Percentiles rank a stretch among this genome's conserved stretches.
Evolutionary conservation across 2,113 vertebrate genomes (phyloP).

Genomic region (Marmota flaviventris): DNA sequence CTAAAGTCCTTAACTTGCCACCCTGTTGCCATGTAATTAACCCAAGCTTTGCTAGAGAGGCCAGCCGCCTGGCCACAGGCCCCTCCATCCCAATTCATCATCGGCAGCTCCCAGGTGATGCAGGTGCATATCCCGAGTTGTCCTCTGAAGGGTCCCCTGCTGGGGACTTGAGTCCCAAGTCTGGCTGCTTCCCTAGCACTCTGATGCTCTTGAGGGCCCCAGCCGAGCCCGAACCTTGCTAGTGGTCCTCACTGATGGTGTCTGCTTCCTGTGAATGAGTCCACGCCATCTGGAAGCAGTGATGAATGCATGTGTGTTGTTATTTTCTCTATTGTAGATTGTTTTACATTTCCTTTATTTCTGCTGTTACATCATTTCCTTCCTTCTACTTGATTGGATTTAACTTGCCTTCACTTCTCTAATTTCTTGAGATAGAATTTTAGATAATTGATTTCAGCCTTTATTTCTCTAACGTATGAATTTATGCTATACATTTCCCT

Average conservation of each 20-base stretch:
- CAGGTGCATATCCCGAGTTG: rapidly evolving
- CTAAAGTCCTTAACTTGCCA: too few species aligned
- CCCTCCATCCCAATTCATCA: too few species aligned
- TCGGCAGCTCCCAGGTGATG: background rate
- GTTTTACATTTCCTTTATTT: background rate
- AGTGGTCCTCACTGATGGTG: background rate
- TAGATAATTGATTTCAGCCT: background rate
- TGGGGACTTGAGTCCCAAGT: background rate
- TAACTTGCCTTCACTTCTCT: background rate
- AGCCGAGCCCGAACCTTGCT: background rate
- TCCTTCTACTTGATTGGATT: background rate
- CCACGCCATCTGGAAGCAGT: background rate
- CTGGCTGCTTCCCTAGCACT: background rate
- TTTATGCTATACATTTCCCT: background rate
- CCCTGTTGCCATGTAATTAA: rapidly evolving
- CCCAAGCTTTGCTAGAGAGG: rapidly evolving
- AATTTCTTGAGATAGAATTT: background rate
- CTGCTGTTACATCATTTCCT: background rate
- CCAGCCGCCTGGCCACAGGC: background rate
- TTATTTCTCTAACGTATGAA: background rate
- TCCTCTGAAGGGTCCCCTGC: background rate
- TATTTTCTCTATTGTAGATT: background rate
- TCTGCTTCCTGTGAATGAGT: background rate
- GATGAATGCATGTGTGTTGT: background rate
- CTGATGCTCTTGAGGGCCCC: background rate